These are phyloP conservation scores for Tachuris rubrigastra DNA, from an alignment of 2,113 vertebrate species.

Conservation along the genomic window DNA sequence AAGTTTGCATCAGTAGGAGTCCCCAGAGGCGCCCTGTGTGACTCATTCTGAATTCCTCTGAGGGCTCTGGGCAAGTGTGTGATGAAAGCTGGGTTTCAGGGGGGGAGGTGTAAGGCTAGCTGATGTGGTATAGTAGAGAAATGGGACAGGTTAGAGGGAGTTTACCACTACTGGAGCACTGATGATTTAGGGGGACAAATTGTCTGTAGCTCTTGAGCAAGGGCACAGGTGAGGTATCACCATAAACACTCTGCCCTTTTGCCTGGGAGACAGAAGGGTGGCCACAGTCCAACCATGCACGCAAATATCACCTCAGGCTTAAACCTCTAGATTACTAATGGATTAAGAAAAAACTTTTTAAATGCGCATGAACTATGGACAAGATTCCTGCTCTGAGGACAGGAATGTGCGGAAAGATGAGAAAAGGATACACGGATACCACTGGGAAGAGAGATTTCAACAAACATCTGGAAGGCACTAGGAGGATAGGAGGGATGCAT, in stretches of 20 bases:
- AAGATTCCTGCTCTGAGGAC: slow-evolving; percentile 8
- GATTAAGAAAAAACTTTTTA: not conserved
- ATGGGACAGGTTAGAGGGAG: not conserved
- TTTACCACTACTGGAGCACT: not conserved
- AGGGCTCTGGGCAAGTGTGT: slow-evolving; percentile 40
- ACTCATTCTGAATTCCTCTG: slow-evolving; percentile 65
- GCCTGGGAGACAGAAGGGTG: not conserved
- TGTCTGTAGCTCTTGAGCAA: not conserved
- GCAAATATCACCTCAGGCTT: not conserved
- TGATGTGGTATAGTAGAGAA: not conserved
- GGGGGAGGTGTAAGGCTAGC: not conserved
- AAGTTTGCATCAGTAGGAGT: slow-evolving; percentile 68
- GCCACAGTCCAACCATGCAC: not conserved
- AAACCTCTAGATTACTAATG: not conserved
- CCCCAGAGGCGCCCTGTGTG: slow-evolving; percentile 10
- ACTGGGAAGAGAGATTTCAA: not conserved
- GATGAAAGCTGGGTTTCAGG: slow-evolving; percentile 36
- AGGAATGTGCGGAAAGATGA: not conserved
- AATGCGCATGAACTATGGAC: not conserved
- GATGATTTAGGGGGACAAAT: not conserved
- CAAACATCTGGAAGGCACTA: not conserved
- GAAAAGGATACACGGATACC: not conserved
- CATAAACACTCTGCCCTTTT: not conserved
- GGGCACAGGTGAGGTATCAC: not conserved
- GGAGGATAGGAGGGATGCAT: not conserved